Percentiles rank a stretch among this genome's conserved stretches.
Evolutionary conservation across 1,140 invertebrate species (phyloP).

Genomic region (Panonychus citri): DNA sequence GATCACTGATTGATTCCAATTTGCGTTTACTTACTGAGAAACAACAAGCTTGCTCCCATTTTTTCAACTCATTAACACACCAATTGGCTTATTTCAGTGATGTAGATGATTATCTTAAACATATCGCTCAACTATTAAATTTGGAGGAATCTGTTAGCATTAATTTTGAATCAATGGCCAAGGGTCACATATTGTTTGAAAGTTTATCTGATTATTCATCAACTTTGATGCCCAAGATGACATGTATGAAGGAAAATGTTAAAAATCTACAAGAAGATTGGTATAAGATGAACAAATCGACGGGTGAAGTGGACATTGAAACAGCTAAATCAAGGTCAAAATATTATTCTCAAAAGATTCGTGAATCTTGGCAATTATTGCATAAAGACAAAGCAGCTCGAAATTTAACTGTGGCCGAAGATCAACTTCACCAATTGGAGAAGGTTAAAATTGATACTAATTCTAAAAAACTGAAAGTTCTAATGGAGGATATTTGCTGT

Average conservation of each 20-base stretch:
- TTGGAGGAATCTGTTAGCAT: not conserved
- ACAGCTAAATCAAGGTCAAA: constrained; percentile 39
- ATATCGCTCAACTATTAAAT: not conserved
- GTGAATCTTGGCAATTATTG: constrained; percentile 76
- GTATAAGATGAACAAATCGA: not conserved
- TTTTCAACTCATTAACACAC: constrained; percentile 5
- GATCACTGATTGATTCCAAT: constrained; percentile 19
- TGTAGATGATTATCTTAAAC: not conserved
- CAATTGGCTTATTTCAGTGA: constrained; percentile 2
- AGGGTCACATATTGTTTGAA: not conserved
- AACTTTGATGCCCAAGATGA: not conserved
- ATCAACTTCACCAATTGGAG: constrained; percentile 75
- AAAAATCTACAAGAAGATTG: not conserved
- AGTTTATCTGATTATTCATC: not conserved
- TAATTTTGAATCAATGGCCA: not conserved
- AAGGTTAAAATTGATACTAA: constrained; percentile 23
- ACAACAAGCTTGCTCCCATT: constrained; percentile 2
- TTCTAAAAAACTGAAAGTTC: constrained; percentile 14
- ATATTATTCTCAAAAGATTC: constrained; percentile 45
- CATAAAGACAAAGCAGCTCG: constrained; percentile 54
- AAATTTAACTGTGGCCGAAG: constrained; percentile 59
- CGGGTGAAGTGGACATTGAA: not conserved
- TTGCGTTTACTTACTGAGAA: constrained; percentile 11
- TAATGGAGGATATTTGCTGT: constrained; percentile 12
- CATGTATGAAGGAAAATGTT: not conserved